Base-by-base conservation (phyloP, 2,797 vertebrate genomes). In the Euthynnus affinis region DNA sequence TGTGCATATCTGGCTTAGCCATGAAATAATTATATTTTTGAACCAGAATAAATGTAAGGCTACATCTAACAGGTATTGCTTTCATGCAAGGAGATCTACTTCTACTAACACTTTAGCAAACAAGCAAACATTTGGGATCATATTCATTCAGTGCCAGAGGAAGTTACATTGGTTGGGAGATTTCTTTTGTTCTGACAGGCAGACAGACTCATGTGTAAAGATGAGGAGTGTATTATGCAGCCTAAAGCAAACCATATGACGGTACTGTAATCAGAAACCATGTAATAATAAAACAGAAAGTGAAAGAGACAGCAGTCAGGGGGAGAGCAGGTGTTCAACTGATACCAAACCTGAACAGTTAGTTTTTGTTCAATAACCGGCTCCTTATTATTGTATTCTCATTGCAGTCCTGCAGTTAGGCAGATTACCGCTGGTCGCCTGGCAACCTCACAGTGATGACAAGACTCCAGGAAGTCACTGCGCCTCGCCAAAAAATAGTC, bases 321-420 rank as follows among this genome's bases (percentile, higher is more conserved):
- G 20, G 53, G 46, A 76, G 73, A 82, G 71, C 74, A 81, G 78
- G 68, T 76, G 80, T 81, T 84, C 80, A 70, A 52, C 74, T 52
- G 73, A 88, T 71, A 67, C 67, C 69, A 57, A 78, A 56, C 74
- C 71, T 62, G 55, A 61, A 49, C 51, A 6, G 27, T 25, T 40
- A 23, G 37, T 76, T 83, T 71, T 72, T 85, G 70, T 72, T 79
- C 59, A 78, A 44, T 74, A 59, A 76, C 60, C 61, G 67, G 48
- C 67, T 72, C 58, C 49, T 74, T 64, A 73, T 85, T 71, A 67
- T 25, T 72, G 58, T 60, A 48, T 17, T 72, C 27, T 51, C 40
- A 20, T 20, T 29, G 58, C 74, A 55, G 14, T 25, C 13, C 59
- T 48, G 4, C 57, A 74, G 22, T 67, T 55, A 58, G 69, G 64